Base-by-base conservation (phyloP, 2,113 vertebrate genomes). In the Ophthalmolycus amberensis region DNA sequence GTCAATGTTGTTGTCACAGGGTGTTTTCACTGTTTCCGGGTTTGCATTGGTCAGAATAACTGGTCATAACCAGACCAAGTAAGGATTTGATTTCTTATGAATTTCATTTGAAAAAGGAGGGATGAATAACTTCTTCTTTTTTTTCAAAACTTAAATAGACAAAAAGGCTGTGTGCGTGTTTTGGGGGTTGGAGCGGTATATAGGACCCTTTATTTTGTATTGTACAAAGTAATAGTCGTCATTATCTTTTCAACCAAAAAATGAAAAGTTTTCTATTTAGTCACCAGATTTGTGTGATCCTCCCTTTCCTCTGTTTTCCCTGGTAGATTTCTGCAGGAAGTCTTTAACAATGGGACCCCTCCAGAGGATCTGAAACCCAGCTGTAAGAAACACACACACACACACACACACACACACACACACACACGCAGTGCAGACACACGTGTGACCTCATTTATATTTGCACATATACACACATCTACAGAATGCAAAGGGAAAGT, bases 281-380 rank as follows among this genome's bases (percentile, higher is more conserved):
- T 48, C 14, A 80, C 60, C 44, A 84, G 72, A 82, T 73, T 46
- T 81, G 38, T 85, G 84, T 82, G 86, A 85, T 89, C 90, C 90
- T 92, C 90, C 91, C 85, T 93, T 94, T 93, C 93, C 93, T 89
- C 82, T 85, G 60, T 77, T 83, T 66, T 34, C 44, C 78, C 72
- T 79, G 54, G 40, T 85, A 71, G 62, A 79, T 80, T 82, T 85
- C 64, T 85, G 27, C 91, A 94, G 94, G 94, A 95, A 95, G 77
- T 48, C 75, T 79, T 80, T 64, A 93, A 95, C 94, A 95, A 95
- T 95, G 72, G 85, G 73, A 89, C 83, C 87, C 78, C 78, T 82
- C 84, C 70, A 70, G 77, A 88, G 81, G 67, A 67, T 76, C 82
- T 83, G 71, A 89, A 75, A 72, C 48, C 74, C 76, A 87, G 84